Evolutionary conservation across 2,797 vertebrate species (phyloP).

Genomic region (Trachurus trachurus): DNA sequence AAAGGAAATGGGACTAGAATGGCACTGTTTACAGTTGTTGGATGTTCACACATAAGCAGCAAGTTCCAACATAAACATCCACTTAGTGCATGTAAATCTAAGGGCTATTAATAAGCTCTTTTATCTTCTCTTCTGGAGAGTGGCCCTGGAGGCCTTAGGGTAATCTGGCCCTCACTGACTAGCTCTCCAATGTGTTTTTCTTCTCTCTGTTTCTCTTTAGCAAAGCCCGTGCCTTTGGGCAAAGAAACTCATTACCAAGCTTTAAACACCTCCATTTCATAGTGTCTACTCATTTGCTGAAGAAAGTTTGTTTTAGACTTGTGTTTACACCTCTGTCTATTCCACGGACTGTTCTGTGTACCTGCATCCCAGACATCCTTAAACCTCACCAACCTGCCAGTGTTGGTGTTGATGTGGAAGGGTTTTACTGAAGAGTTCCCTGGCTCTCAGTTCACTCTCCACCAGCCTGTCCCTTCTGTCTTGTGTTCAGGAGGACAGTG

Average conservation of each 20-base stretch:
- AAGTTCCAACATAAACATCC: conserved; percentile 92
- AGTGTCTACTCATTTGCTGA: conserved; percentile 41
- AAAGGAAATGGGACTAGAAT: conserved; percentile 90
- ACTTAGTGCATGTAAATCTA: conserved; percentile 88
- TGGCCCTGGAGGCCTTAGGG: conserved; percentile 71
- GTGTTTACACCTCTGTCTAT: conserved; percentile 57
- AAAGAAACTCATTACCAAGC: conserved; percentile 65
- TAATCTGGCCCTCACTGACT: conserved; percentile 75
- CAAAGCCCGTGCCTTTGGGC: conserved; percentile 66
- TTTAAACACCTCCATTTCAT: conserved; percentile 63
- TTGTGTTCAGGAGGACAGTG: conserved; percentile 74
- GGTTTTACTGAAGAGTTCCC: conserved; percentile 59
- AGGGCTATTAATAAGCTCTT: conserved; percentile 90
- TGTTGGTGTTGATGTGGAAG: conserved; percentile 50
- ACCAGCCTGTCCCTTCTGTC: conserved; percentile 64
- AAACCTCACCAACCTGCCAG: conserved; percentile 60
- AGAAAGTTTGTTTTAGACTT: conserved; percentile 61
- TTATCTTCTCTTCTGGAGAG: conserved; percentile 85
- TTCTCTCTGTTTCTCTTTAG: conserved; percentile 64
- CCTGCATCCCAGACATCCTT: conserved; percentile 53
- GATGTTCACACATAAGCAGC: conserved; percentile 90
- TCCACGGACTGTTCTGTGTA: conserved; percentile 44
- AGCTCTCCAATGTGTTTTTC: conserved; percentile 60
- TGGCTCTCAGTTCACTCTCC: conserved; percentile 58
- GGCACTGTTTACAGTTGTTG: conserved; percentile 89